Evolutionary conservation across 2,113 vertebrate genomes (phyloP), one percentile per base, ranked within the genome.

Genomic region (Pollimyrus isidori): DNA sequence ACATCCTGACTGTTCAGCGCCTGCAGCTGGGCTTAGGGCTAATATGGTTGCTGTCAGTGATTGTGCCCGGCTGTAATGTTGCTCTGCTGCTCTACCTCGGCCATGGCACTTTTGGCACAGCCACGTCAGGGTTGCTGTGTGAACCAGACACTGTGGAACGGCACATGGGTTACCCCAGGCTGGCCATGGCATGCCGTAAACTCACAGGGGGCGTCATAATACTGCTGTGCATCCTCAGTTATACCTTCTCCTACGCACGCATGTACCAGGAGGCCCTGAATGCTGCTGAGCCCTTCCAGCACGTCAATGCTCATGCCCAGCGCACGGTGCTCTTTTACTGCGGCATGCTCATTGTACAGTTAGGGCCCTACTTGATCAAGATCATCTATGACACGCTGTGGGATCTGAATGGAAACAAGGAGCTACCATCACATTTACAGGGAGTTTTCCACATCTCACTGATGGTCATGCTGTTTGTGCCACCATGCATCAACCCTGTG

Each of bases 401-500:
- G 92, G 93, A 94, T 83, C n/a, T 94, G 7, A 53, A 90, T 86
- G 92, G 90, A 4, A 88, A 52, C 15, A 7, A 49, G 30, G 62
- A 23, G n/a, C 45, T 88, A 0, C 89, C 76, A 6, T 90, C 92
- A 5, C 48, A 9, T 6, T 62, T 45, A 0, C 92, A 91, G 0
- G 90, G 88, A 2, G 73, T 19, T 7, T 76, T 94, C 4, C 94
- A 94, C 90, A 62, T 95, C 62, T 88, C 76, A 0, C 87, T 94
- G 90, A 76, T 94, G 89, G 30, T 91, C 0, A 26, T 91, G 89
- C 90, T 94, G 1, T 17, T 93, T 1, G 90, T 95, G 65, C 93
- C 92, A 0, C 94, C 94, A 7, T 94, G 92, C 86, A 91, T 94
- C 58, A 94, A 95, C 90, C 95, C 94, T 1, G 92, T 95, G 42